Base-by-base conservation (phyloP, 2,797 vertebrate genomes). In the Sternarchorhynchus goeldii region DNA sequence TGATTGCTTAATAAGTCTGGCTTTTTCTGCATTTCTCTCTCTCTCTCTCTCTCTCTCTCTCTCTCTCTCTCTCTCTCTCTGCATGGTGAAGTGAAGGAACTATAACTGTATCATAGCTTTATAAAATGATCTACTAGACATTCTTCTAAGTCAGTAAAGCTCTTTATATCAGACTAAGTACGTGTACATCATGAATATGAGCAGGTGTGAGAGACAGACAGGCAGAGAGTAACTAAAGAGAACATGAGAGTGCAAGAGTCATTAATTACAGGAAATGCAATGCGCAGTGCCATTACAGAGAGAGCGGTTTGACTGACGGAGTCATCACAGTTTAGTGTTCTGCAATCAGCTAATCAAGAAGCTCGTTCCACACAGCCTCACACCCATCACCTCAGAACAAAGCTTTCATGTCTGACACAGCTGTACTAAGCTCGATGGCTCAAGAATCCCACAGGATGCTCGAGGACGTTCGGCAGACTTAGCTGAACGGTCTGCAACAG, bases 301-400 rank as follows among this genome's bases (percentile, higher is more conserved):
- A 50, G 8, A 14, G 45, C 2, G 18, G 18, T n/a, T 25, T 20
- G 18, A 65, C 5, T 18, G 18, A 63, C 29, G 36, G 18, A 1
- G 36, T 6, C 31, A 64, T n/a, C 31, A 39, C 14, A 45, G 18
- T 66, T 66, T 39, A 39, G 63, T 65, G 34, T n/a, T 65, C 67
- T 36, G 50, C 18, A 56, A 65, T 58, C 21, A 69, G 45, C 66
- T 53, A 55, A 55, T 50, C 34, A 58, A 16, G 16, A 75, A 75
- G 17, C 63, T 25, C 53, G 41, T 18, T 36, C 64, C 64, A 59
- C 59, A 39, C 31, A 39, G 55, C 21, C 2, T 34, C 41, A 16
- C 18, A 0, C 36, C 56, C 10, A 5, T 17, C 41, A 12, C 12
- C 8, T 50, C 6, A 5, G 59, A 59, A 60, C 41, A 29, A 60